A percentile compares a stretch with the other conserved stretches of the same genome.
phyloP scores from a whole-genome alignment of 1,140 invertebrate species.

The Leptinotarsa texana region DNA sequence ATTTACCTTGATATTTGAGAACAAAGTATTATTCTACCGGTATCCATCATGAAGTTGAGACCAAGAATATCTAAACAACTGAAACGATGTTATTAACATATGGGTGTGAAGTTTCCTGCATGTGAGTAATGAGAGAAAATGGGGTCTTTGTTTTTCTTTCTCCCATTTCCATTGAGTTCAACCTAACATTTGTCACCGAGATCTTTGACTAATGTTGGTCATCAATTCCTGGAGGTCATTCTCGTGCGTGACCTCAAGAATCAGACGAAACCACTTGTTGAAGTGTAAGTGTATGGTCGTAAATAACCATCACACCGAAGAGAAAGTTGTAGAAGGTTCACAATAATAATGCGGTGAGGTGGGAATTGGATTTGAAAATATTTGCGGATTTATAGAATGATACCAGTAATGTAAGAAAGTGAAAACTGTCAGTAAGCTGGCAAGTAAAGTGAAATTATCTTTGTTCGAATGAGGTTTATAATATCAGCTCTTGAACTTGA shows the following conservation, averaged over 20 bases:
- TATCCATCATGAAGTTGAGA: too few species aligned
- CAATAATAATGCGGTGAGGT: background rate
- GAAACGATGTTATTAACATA: background rate
- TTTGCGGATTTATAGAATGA: background rate
- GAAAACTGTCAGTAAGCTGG: background rate
- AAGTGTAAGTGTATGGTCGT: background rate
- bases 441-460: background rate
- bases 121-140: too few species aligned
- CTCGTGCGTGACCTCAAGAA: background rate
- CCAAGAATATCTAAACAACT: background rate
- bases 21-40: too few species aligned
- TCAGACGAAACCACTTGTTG: background rate
- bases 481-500: too few species aligned
- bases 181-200: too few species aligned
- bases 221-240: too few species aligned
- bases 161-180: too few species aligned
- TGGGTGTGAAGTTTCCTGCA: background rate
- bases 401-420: background rate
- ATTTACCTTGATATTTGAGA: too few species aligned
- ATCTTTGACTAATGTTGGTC: too few species aligned
- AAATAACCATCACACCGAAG: background rate
- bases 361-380: background rate
- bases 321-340: background rate
- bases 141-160: too few species aligned
- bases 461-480: too few species aligned